Base-by-base conservation (phyloP, 2,113 vertebrate species). In the Podocnemis expansa region DNA sequence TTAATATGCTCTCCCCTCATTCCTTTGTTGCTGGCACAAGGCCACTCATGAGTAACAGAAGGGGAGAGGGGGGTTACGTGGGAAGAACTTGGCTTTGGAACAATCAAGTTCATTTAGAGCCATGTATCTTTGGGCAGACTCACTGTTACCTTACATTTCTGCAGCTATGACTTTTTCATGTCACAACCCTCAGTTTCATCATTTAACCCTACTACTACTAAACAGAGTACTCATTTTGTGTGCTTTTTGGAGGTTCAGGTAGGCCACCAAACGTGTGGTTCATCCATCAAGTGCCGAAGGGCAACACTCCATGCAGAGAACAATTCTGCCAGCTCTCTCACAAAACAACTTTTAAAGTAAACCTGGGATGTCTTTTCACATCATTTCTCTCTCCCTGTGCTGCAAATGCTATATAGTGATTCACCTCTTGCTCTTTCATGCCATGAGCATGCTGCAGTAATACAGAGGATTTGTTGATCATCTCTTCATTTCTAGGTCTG, bases 391-490 rank as follows among this genome's bases (percentile, higher is more conserved):
- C 80, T 84, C 60, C 45, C 56, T 93, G 54, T 89, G 79, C 93
- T 94, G 29, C 92, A 97, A 97, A 97, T 94, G 93, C 87, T 97
- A 95, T 93, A 79, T 97, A 98, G 97, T 96, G 97, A 98, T 97
- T 97, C 94, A 85, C 49, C 51, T 76, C 93, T 89, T 84, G 34
- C 89, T 95, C 93, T 94, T 97, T 94, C 92, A 97, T 92, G 82
- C 91, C 80, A 63, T 96, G 97, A 91, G 78, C 95, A 96, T 56
- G 12, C 91, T 97, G 96, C 94, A 96, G 67, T 96, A 97, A 96
- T 91, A 96, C 92, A 87, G 86, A 96, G 90, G 93, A 97, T 97
- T 97, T 97, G 90, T 91, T 96, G 82, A 91, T 95, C 91, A 97
- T 97, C 89, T 90, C 91, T 98, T 97, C 92, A 96, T 97, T 88